phyloP scores from a whole-genome alignment of 2,888 invertebrate species.

The Agrypnus murinus region DNA sequence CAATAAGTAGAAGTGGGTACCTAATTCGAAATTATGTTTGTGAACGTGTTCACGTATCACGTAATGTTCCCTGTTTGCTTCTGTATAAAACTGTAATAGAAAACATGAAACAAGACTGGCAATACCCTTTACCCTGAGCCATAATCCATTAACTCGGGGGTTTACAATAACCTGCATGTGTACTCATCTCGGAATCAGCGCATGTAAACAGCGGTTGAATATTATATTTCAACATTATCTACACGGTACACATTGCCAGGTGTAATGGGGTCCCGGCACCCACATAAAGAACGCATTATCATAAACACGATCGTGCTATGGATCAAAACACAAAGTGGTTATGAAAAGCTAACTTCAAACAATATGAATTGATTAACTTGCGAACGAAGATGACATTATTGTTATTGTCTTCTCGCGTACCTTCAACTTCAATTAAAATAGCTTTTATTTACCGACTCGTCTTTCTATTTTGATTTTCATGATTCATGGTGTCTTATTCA shows the following conservation, averaged over 20 bases:
- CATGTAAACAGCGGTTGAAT: slow-evolving; percentile 38
- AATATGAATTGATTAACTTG: slow-evolving; percentile 18
- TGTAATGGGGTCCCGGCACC: slow-evolving; percentile 28
- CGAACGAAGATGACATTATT: slow-evolving; percentile 9
- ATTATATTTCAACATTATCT: slow-evolving; percentile 41
- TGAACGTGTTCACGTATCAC: too few species aligned
- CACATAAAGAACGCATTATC: slow-evolving; percentile 31
- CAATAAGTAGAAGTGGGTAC: too few species aligned
- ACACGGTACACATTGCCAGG: slow-evolving; percentile 35
- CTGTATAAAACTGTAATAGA: too few species aligned
- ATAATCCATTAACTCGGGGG: slow-evolving; percentile 30
- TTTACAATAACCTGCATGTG: slow-evolving; percentile 31
- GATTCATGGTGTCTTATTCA: neutral
- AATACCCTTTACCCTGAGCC: slow-evolving; percentile 1
- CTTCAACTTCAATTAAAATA: slow-evolving; percentile 12
- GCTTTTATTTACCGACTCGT: neutral
- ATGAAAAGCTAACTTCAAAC: slow-evolving; percentile 21
- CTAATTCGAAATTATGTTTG: too few species aligned
- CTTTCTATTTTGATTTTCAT: neutral
- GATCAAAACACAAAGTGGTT: slow-evolving; percentile 14
- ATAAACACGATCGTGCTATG: slow-evolving; percentile 30
- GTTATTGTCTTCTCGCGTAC: slow-evolving; percentile 2
- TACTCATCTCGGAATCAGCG: slow-evolving; percentile 31
- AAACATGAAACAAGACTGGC: neutral
- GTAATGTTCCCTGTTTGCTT: too few species aligned